Evolutionary conservation across 2,113 vertebrate species (phyloP).

Genomic region (Zapornia atra): DNA sequence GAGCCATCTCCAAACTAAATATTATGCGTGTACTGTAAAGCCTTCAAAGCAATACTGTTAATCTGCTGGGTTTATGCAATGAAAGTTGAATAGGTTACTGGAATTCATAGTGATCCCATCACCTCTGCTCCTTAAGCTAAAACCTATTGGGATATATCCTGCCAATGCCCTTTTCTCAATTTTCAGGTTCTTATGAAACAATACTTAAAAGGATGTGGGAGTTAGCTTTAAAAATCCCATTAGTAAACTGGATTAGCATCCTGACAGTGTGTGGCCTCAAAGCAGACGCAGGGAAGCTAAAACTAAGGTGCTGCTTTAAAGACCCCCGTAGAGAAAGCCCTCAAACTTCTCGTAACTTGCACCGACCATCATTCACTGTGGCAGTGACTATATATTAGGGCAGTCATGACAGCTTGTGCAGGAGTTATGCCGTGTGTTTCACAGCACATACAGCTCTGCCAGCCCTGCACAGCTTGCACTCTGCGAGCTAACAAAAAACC

Average conservation of each 20-base stretch:
- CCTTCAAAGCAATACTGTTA: neutral
- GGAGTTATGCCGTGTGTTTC: neutral
- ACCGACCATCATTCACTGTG: neutral
- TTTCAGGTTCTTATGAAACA: neutral
- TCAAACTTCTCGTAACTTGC: neutral
- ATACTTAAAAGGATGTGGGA: neutral
- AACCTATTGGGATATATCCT: neutral
- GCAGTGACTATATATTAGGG: neutral
- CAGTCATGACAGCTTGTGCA: neutral
- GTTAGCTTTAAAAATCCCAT: neutral
- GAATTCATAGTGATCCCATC: neutral
- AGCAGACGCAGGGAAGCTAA: neutral
- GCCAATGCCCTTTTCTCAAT: neutral
- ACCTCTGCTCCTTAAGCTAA: neutral
- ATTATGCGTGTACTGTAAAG: neutral
- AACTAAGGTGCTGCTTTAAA: neutral
- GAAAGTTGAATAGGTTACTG: neutral
- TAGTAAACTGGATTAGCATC: neutral
- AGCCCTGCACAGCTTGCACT: neutral
- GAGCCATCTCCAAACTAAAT: neutral
- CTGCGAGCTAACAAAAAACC: neutral
- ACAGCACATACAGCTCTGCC: neutral
- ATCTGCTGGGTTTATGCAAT: neutral
- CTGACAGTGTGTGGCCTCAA: neutral
- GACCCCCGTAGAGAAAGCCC: neutral